These are phyloP conservation scores for Bambusicola thoracicus DNA, from an alignment of 2,113 vertebrate genomes.

Conservation along the genomic window DNA sequence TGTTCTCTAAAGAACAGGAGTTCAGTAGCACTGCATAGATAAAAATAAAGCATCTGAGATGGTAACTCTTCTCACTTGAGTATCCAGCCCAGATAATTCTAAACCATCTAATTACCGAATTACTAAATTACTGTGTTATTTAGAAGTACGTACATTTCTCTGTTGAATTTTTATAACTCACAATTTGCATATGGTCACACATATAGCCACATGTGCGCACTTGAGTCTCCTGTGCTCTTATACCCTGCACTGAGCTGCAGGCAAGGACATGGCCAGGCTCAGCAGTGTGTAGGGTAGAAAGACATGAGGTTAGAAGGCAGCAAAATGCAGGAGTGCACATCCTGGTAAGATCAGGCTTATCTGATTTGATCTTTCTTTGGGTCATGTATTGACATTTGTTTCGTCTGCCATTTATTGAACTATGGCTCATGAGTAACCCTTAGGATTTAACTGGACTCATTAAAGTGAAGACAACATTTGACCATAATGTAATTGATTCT, in stretches of 20 bases:
- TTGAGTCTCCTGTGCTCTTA: background rate
- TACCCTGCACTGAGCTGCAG: background rate
- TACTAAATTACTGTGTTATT: background rate
- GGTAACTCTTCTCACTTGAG: background rate
- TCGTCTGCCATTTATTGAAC: background rate
- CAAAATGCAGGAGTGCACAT: background rate
- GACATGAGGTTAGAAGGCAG: background rate
- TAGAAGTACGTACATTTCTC: background rate
- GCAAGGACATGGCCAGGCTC: background rate
- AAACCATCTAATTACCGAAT: background rate
- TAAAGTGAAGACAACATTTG: constrained; percentile 59
- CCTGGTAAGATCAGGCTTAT: background rate
- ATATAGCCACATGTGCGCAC: background rate
- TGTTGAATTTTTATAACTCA: background rate
- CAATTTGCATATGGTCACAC: no score
- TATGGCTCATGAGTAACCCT: background rate
- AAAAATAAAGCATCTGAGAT: background rate
- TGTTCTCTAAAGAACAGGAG: background rate
- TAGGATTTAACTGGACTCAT: constrained; percentile 47
- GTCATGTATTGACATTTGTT: background rate
- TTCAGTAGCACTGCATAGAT: background rate
- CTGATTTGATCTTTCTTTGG: background rate
- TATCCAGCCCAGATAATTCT: background rate
- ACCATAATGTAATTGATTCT: constrained; percentile 66
- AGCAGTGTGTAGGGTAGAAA: background rate